A percentile compares a stretch with the other conserved stretches of the same genome.
Evolutionary conservation across 2,113 vertebrate species (phyloP).

Genomic region (Siphamia tubifer): DNA sequence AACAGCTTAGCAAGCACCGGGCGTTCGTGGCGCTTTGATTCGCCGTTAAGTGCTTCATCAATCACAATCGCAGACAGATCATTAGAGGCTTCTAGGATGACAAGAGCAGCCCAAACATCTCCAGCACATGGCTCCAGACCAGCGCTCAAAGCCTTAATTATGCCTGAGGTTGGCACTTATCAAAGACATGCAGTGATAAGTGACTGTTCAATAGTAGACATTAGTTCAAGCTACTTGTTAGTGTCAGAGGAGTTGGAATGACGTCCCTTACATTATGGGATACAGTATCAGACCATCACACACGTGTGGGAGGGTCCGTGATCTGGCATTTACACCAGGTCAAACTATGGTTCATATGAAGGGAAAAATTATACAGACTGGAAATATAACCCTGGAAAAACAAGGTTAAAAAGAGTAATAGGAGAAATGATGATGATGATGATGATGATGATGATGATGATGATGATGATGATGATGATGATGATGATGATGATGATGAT

Average conservation of each 20-base stretch:
- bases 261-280: not conserved
- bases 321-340: too few species aligned
- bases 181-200: slow-evolving; percentile 65
- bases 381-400: too few species aligned
- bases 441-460: too few species aligned
- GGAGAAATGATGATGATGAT: too few species aligned
- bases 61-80: slow-evolving; percentile 72
- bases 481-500: too few species aligned
- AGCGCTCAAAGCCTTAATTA: slow-evolving; percentile 71
- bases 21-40: slow-evolving; percentile 62
- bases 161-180: slow-evolving; percentile 55
- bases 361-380: too few species aligned
- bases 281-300: not conserved
- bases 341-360: too few species aligned
- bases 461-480: too few species aligned
- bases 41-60: slow-evolving; percentile 74
- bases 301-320: not conserved
- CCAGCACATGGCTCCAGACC: slow-evolving; percentile 62
- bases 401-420: too few species aligned
- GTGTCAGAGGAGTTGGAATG: slow-evolving; percentile 41
- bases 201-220: slow-evolving; percentile 56
- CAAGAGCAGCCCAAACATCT: slow-evolving; percentile 67
- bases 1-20: slow-evolving; percentile 67
- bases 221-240: slow-evolving; percentile 60
- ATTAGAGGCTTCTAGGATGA: slow-evolving; percentile 72